Evolutionary conservation across 2,113 vertebrate species (phyloP), one percentile per base, ranked within the genome.

Genomic region (Leuciscus idus): DNA sequence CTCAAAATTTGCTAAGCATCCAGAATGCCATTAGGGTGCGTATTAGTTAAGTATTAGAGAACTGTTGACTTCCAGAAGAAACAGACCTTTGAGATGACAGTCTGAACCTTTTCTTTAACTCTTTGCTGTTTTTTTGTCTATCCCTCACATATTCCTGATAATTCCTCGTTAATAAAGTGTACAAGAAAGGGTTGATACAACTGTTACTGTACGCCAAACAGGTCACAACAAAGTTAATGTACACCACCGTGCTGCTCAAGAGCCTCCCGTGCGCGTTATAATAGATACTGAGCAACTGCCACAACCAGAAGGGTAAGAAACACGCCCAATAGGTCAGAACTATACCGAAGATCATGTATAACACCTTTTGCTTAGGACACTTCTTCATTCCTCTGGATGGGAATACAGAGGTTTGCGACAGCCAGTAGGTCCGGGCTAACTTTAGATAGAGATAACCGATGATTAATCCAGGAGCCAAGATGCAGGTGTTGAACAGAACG

Each of bases 131-230:
- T 83, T 81, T 88, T 50, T 88, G 89, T 28, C 84, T 86, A 36
- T 87, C 90, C 36, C 50, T 87, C 75, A 88, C 2, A 28, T 92
- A 91, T 48, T 92, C 91, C 80, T 90, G 89, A 76, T 92, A 92
- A 83, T 91, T 92, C 36, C 89, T 92, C 9, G 91, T 90, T 61
- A 92, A 80, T 59, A 92, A 70, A 5, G 90, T 91, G 39, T 91
- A 92, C 57, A 91, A 86, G 55, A 92, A 91, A 8, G 91, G 91
- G 61, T 92, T 92, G 66, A 92, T 89, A 55, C 91, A 91, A 75
- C 91, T 92, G 86, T 91, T 92, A 84, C 91, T 88, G 77, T 92
- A 92, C 2, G 90, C 90, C 79, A 92, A 75, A 52, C 90, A 92
- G 3, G 91, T 92, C 66, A 91, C 91, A 1, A 89, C 55, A 46